Conservation (phyloP, 2,113 vertebrate genomes). For the Engraulis encrasicolus region DNA sequence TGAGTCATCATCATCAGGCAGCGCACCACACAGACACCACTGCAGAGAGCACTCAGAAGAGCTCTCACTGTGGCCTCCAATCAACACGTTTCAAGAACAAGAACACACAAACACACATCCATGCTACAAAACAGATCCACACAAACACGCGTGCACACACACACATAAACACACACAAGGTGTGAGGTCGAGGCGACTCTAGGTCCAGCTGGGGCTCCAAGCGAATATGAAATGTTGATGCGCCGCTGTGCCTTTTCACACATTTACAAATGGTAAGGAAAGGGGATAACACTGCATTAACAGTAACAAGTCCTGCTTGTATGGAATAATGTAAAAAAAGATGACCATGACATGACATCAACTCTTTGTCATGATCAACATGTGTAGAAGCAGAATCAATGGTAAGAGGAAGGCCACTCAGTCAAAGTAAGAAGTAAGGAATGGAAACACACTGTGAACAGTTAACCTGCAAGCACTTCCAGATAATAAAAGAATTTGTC, state of each 20-base stretch:
- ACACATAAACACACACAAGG: not conserved
- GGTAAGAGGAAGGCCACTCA: too few relatives aligned
- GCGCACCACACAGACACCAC: not conserved
- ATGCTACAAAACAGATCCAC: too few relatives aligned
- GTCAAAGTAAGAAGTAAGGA: too few relatives aligned
- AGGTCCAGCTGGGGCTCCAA: too few relatives aligned
- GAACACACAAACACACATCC: not conserved
- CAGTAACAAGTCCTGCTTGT: slow-evolving; percentile 6
- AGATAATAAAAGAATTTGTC: too few relatives aligned
- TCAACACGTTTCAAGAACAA: not conserved
- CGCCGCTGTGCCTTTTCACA: too few relatives aligned
- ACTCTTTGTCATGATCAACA: not conserved
- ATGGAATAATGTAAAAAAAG: not conserved
- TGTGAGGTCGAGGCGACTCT: too few relatives aligned
- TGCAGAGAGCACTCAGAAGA: not conserved
- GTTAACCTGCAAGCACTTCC: too few relatives aligned
- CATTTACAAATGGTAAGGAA: too few relatives aligned
- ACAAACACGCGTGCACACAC: not conserved
- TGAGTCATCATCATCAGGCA: not conserved
- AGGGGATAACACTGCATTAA: not conserved
- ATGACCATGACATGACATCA: not conserved
- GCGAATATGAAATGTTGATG: too few relatives aligned
- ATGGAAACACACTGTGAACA: too few relatives aligned
- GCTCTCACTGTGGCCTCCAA: not conserved
- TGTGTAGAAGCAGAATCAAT: not conserved